Base-by-base conservation (phyloP, 2,888 invertebrate genomes). In the Ophonus ardosiacus region DNA sequence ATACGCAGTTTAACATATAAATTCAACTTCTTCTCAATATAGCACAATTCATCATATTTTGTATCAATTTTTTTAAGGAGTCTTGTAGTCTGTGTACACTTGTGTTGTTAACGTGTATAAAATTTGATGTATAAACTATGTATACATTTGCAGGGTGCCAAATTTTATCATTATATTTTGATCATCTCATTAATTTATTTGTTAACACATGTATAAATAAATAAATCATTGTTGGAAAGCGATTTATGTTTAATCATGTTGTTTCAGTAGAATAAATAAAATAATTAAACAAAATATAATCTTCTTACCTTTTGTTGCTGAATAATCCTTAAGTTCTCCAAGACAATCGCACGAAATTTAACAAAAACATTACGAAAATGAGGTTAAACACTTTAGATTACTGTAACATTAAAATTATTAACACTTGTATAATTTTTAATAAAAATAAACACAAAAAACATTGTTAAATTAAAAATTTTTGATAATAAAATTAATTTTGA, bases 1-100 rank as follows among this genome's bases (percentile, higher is more conserved):
- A 85, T 31, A 78, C 85, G 71, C 85, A 85, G 71, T 85, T 71
- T 59, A 85, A 84, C 59, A 84, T 84, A 31, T 85, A 80, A 80
- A 65, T 57, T n/a, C 38, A 71, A 57, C 15, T 71, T n/a, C 18
- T 56, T 59, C 43, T 7, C 10, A 74, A 13, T 56, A 18, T 31
- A 71, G 59, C 83, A 78, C 74, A 74, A 76, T 78, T 78, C 78
- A 82, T 71, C 59, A 57, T 31, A 38, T 83, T 83, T 83, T 83
- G 21, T 83, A 83, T 43, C 71, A 74, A 74, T 61, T 56, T 74
- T 83, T 81, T 68, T 81, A 81, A 65, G 51, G 57, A 31, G 81
- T 81, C 56, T 81, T 57, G 56, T 78, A 78, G 24, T 78, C 18
- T 78, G 56, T 78, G 57, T 74, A 74, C 31, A 17, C 43, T 74